These are phyloP conservation scores for Caenorhabditis sp. DNA, from an alignment of 2,888 invertebrate genomes.

Conservation along the genomic window DNA sequence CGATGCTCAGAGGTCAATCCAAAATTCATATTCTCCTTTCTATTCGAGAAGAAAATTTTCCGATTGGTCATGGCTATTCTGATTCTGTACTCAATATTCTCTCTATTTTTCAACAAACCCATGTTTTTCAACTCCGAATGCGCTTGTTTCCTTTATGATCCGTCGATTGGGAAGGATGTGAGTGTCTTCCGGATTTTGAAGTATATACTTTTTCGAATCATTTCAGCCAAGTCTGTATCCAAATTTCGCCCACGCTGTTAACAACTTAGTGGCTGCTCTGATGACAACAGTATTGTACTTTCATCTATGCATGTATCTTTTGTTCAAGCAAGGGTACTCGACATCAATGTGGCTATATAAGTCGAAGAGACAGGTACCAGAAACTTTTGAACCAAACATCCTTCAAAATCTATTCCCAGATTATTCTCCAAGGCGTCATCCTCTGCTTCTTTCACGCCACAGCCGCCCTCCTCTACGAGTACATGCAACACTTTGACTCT, in stretches of 20 bases:
- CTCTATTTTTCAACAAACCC: not conserved
- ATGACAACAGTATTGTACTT: not conserved
- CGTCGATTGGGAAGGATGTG: not conserved
- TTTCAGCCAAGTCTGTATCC: constrained; percentile 9
- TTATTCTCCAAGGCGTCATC: constrained; percentile 4
- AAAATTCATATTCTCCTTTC: not conserved
- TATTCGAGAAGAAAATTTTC: not conserved
- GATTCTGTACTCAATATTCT: not conserved
- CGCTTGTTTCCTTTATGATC: not conserved
- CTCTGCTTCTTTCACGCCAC: constrained; percentile 1
- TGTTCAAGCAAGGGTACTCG: constrained; percentile 18
- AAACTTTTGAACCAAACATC: too few relatives aligned
- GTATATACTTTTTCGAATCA: too few relatives aligned
- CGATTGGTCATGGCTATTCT: not conserved
- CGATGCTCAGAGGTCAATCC: constrained; percentile 2
- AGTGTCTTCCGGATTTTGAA: too few relatives aligned
- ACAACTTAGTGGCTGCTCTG: not conserved
- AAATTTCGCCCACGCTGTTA: not conserved
- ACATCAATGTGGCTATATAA: constrained; percentile 33
- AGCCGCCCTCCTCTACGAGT: not conserved
- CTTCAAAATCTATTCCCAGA: constrained; percentile 11
- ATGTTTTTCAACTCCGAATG: not conserved
- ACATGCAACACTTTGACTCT: not conserved
- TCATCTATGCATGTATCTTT: constrained; percentile 4
- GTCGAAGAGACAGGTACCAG: constrained; percentile 14